A percentile compares a stretch with the other conserved stretches of the same genome.
These are phyloP conservation scores for Dasypogon diadema DNA, from an alignment of 2,888 invertebrate genomes.

Conservation along the genomic window DNA sequence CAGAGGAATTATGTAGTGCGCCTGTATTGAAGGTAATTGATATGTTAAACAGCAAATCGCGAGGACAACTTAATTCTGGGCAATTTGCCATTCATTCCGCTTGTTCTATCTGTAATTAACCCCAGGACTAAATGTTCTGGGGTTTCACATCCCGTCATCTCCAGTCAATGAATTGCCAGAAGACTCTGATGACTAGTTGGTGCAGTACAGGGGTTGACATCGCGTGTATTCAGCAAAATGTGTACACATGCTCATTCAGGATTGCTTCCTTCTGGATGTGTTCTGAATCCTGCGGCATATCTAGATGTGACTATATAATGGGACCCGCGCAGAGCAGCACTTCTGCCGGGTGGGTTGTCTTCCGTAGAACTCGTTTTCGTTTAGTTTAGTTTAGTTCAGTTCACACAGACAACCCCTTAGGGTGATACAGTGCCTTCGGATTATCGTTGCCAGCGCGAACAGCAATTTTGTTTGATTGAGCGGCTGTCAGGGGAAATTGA, in stretches of 20 bases:
- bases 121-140: constrained; percentile 25
- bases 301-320: constrained; percentile 5
- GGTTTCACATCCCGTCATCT: constrained; percentile 28
- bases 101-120: constrained; percentile 49
- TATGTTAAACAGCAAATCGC: constrained; percentile 50
- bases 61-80: constrained; percentile 48
- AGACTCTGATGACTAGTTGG: constrained; percentile 8
- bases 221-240: constrained; percentile 7
- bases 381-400: constrained; percentile 39
- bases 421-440: constrained; percentile 48
- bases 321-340: constrained; percentile 39
- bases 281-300: constrained; percentile 22
- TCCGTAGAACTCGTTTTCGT: constrained; percentile 13
- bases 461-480: not conserved
- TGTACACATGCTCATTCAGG: constrained; percentile 30
- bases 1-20: not conserved
- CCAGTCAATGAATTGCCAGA: not conserved
- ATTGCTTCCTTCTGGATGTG: not conserved
- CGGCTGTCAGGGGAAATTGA: constrained; percentile 3
- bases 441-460: not conserved
- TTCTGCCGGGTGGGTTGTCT: constrained; percentile 46
- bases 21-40: constrained; percentile 40
- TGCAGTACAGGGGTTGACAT: constrained; percentile 25
- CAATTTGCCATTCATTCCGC: constrained; percentile 47
- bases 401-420: constrained; percentile 48